A percentile compares a stretch with the other conserved stretches of the same genome.
Conservation (phyloP, 2,888 invertebrate species). For the Macrosoma leucophasiata region DNA sequence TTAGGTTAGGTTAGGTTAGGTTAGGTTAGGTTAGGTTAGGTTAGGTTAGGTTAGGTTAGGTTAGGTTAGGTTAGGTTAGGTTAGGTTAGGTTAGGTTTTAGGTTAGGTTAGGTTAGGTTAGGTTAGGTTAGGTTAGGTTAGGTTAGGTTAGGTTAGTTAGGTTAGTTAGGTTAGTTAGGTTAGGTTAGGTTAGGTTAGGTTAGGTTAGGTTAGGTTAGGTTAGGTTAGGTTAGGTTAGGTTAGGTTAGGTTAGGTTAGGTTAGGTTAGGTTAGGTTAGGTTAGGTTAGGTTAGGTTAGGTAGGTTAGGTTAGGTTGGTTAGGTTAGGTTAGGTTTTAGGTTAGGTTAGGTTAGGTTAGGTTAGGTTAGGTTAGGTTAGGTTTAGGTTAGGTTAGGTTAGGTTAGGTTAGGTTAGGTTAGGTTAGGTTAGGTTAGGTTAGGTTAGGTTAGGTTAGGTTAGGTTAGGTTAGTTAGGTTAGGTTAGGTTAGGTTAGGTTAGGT, state of each 20-base stretch:
- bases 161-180: constrained; percentile 8
- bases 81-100: constrained; percentile 1
- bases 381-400: constrained; percentile 9
- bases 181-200: constrained; percentile 11
- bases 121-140: constrained; percentile 11
- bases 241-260: constrained; percentile 11
- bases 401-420: constrained; percentile 10
- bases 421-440: constrained; percentile 11
- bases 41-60: constrained; percentile 11
- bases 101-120: constrained; percentile 9
- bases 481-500: constrained; percentile 6
- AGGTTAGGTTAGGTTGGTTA: constrained; percentile 10
- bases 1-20: constrained; percentile 11
- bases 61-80: constrained; percentile 10
- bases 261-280: constrained; percentile 11
- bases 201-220: constrained; percentile 11
- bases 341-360: not conserved
- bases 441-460: constrained; percentile 11
- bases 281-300: constrained; percentile 11
- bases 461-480: constrained; percentile 8
- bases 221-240: constrained; percentile 9
- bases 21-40: constrained; percentile 11
- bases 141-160: constrained; percentile 10
- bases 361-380: constrained; percentile 5
- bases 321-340: constrained; percentile 2